phyloP scores from a whole-genome alignment of 2,888 invertebrate genomes.

The Habrosyne pyritoides region DNA sequence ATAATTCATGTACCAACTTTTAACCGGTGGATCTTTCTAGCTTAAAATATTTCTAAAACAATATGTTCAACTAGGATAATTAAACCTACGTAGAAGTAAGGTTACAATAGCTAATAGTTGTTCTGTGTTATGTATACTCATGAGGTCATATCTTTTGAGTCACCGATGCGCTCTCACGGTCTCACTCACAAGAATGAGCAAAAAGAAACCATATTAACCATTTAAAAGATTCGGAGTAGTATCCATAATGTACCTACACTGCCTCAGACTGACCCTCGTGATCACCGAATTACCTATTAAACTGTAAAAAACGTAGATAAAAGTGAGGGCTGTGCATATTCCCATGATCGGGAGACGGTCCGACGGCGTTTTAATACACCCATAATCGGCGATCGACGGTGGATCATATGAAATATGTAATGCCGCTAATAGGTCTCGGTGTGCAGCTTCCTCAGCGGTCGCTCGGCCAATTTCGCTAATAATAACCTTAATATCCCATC shows the following conservation, averaged over 20 bases:
- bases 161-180: slow-evolving; percentile 50
- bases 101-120: no score
- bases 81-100: no score
- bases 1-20: no score
- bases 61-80: no score
- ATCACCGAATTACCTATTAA: slow-evolving; percentile 78
- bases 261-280: slow-evolving; percentile 46
- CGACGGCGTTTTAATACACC: slow-evolving; percentile 77
- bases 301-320: slow-evolving; percentile 78
- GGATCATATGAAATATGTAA: slow-evolving; percentile 80
- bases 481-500: slow-evolving; percentile 81
- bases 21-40: no score
- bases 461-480: slow-evolving; percentile 77
- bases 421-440: slow-evolving; percentile 78
- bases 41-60: background rate
- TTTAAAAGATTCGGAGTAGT: slow-evolving; percentile 54
- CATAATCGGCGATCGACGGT: slow-evolving; percentile 75
- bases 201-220: slow-evolving; percentile 50
- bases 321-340: slow-evolving; percentile 66
- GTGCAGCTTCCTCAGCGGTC: slow-evolving; percentile 83
- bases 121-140: no score
- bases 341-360: slow-evolving; percentile 74
- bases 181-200: slow-evolving; percentile 22
- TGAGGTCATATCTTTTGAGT: slow-evolving; percentile 14
- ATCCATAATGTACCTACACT: slow-evolving; percentile 63